Evolutionary conservation across 2,113 vertebrate species (phyloP), one percentile per base, ranked within the genome.

Genomic region (Potamarius usumacintae): DNA sequence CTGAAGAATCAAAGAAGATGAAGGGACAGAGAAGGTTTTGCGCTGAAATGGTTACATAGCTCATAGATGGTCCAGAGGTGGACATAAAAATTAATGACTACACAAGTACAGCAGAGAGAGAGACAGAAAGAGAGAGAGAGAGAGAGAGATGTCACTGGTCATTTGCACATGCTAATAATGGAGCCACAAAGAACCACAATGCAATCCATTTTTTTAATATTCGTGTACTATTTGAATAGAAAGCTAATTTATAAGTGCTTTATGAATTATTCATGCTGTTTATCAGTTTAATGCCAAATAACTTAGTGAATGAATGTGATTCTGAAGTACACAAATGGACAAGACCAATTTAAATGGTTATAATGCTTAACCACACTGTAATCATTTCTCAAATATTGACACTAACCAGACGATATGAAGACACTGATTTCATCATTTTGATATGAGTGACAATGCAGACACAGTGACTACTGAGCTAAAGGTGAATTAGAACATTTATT

Each of bases 251-350:
- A 57, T 74, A 77, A 52, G n/a, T 48, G 69, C 22, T 42, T 69
- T 14, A 65, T 88, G 48, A 82, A 86, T 86, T 63, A 88, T 86
- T 90, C 18, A 79, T 53, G 50, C n/a, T 50, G 22, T n/a, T 52
- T 76, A 76, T 76, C 48, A 50, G 20, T 50, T 76, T 52, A 76
- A 25, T 42, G 14, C 27, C 15, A 76, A 63, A n/a, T 48, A 84
- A 52, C 74, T 17, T 80, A 58, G 12, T 58, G 30, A 84, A 82
- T 81, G 34, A 82, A 79, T 82, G 53, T 77, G 62, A 81, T 74
- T 78, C 74, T 84, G 9, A 63, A 82, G 34, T 60, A 62, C 30
- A 22, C 27, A 55, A 67, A 85, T 63, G 9, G 76, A 80, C 76
- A 60, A 67, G 22, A 77, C 11, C 74, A 14, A n/a, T 77, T 77